Conservation (phyloP, 1,140 invertebrate species). For the Radopholus similis region DNA sequence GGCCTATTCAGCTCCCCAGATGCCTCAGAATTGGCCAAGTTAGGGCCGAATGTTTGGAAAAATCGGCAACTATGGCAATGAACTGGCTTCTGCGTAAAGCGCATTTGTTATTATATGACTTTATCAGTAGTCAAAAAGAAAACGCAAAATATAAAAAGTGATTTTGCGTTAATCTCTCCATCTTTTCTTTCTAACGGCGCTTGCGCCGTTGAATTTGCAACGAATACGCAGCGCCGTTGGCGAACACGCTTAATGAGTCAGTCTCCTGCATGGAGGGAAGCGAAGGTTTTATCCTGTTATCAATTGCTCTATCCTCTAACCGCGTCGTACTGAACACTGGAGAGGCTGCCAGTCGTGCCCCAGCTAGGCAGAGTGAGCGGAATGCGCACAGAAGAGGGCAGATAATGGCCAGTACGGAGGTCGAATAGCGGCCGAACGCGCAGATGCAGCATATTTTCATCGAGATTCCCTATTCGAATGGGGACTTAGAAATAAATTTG, state of each 20-base stretch:
- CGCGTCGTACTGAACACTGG: conserved; percentile 33
- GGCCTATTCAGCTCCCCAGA: too few species aligned
- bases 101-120: too few species aligned
- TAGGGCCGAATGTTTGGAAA: too few species aligned
- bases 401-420: conserved; percentile 2
- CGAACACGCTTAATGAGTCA: conserved; percentile 32
- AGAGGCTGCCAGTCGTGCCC: conserved; percentile 6
- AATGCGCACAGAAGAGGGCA: background rate
- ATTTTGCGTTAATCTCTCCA: too few species aligned
- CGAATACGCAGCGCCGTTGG: conserved; percentile 29
- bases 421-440: conserved; percentile 13
- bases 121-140: too few species aligned
- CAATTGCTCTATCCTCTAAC: background rate
- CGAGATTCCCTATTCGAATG: background rate
- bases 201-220: conserved; percentile 1
- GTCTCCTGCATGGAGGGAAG: background rate
- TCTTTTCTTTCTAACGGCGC: conserved; percentile 13
- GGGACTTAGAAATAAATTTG: background rate
- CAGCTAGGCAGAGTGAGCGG: background rate
- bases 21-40: too few species aligned
- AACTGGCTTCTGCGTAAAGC: too few species aligned
- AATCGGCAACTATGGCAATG: too few species aligned
- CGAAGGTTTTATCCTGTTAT: background rate
- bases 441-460: background rate
- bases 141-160: too few species aligned